phyloP scores from a whole-genome alignment of 2,888 invertebrate species.

The Noctua pronuba region DNA sequence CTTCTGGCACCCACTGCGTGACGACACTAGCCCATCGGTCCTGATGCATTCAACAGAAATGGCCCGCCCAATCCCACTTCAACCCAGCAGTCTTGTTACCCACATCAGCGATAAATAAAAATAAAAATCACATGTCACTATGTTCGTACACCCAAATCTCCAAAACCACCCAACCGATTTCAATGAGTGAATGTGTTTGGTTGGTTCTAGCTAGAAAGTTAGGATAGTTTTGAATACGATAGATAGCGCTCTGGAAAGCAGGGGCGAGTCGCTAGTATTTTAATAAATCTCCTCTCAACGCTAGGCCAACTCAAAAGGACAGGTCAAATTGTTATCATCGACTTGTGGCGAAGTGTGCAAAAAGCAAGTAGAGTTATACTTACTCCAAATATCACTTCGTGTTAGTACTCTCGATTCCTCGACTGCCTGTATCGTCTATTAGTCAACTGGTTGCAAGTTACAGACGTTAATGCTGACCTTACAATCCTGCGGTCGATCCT shows the following conservation, averaged over 20 bases:
- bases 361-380: neutral
- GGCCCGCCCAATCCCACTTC: too few species aligned
- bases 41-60: too few species aligned
- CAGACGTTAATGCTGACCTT: neutral
- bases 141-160: too few species aligned
- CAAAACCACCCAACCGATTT: neutral
- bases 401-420: neutral
- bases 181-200: neutral
- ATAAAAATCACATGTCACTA: too few species aligned
- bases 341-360: neutral
- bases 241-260: neutral
- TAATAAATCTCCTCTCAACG: neutral
- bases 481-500: neutral
- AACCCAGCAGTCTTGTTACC: too few species aligned
- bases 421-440: neutral
- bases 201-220: neutral
- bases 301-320: too few species aligned
- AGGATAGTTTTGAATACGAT: neutral
- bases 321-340: neutral
- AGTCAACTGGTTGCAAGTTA: neutral
- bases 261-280: neutral
- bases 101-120: too few species aligned
- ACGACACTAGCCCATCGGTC: too few species aligned
- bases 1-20: too few species aligned
- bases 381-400: neutral